Percentiles rank a stretch among this genome's conserved stretches.
These are phyloP conservation scores for Festucalex cinctus DNA, from an alignment of 2,113 vertebrate species.

Conservation along the genomic window DNA sequence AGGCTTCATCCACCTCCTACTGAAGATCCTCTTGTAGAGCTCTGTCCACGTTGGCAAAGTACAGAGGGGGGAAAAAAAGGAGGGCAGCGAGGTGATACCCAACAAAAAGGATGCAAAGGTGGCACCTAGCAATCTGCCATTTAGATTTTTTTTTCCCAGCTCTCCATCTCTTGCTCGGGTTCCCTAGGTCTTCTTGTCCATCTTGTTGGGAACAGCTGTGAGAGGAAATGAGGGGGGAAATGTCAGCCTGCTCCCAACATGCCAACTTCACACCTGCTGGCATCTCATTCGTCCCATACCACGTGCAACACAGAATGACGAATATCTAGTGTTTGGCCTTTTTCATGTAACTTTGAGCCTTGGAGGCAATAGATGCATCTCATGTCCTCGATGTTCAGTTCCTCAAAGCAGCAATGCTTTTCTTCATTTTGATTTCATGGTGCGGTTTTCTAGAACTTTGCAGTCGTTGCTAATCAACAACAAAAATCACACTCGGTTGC, in stretches of 20 bases:
- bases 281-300: not conserved
- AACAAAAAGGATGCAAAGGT: conserved; percentile 35
- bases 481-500: not conserved
- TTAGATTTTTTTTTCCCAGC: conserved; percentile 3
- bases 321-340: not conserved
- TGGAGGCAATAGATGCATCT: not conserved
- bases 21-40: conserved; percentile 16
- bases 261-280: conserved; percentile 25
- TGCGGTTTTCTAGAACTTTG: not conserved
- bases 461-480: not conserved
- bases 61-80: not conserved
- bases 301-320: not conserved
- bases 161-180: conserved; percentile 12
- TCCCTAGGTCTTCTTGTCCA: conserved; percentile 1
- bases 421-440: not conserved
- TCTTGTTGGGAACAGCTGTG: conserved; percentile 37
- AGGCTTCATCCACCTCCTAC: conserved; percentile 1
- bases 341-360: not conserved
- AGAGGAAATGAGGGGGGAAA: conserved; percentile 39
- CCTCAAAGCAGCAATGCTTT: not conserved
- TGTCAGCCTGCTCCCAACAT: conserved; percentile 23
- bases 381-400: not conserved
- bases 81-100: conserved; percentile 17
- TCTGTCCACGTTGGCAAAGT: not conserved
- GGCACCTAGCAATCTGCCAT: conserved; percentile 20